Conservation (phyloP, 2,888 invertebrate genomes). For the Halictus ligatus region DNA sequence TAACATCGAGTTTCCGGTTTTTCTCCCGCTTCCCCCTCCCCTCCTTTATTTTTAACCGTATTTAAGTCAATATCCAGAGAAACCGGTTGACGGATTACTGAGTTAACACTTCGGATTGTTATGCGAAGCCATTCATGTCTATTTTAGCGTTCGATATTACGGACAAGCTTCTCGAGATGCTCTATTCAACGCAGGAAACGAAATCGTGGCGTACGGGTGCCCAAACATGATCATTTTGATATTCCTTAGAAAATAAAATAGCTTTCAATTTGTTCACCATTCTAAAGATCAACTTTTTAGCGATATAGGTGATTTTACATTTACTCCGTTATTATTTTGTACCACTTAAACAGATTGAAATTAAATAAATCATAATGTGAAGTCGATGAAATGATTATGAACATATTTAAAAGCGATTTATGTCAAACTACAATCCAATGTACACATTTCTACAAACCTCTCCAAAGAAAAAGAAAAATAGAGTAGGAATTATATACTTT, state of each 20-base stretch:
- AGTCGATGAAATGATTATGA: too few species aligned
- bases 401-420: too few species aligned
- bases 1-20: not conserved
- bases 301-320: not conserved
- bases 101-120: constrained; percentile 35
- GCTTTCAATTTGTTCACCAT: not conserved
- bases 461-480: too few species aligned
- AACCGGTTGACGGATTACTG: constrained; percentile 21
- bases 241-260: not conserved
- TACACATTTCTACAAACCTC: too few species aligned
- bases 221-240: not conserved
- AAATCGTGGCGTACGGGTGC: not conserved
- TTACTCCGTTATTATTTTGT: not conserved
- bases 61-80: not conserved
- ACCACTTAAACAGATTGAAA: not conserved
- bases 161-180: constrained; percentile 17
- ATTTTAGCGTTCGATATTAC: constrained; percentile 46
- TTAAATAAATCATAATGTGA: too few species aligned
- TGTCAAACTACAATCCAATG: too few species aligned
- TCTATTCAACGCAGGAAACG: not conserved
- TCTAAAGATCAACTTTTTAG: not conserved
- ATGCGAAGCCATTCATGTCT: constrained; percentile 41
- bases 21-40: too few species aligned
- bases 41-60: constrained; percentile 18
- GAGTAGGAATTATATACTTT: too few species aligned